Base-by-base conservation (phyloP, 92 coral and sea anemone genomes). In the Micromussa lordhowensis region DNA sequence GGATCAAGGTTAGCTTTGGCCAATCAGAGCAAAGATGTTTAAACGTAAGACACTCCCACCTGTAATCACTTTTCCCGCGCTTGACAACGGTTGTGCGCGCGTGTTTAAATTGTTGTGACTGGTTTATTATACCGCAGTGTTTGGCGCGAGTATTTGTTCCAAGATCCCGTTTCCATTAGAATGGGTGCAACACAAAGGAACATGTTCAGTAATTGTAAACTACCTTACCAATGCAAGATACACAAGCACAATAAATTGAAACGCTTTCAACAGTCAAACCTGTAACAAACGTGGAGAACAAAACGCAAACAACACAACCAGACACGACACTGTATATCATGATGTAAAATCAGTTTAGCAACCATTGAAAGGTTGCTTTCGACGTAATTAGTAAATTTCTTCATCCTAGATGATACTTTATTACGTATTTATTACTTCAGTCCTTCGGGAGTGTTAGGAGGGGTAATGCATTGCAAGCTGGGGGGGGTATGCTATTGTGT, bases 261-360 rank as follows among this genome's bases (percentile, higher is more conserved):
- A 82, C 64, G 64, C 29, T 68, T 18, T 82, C 77, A 82, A 82
- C 77, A 55, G 78, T 69, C 66, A 82, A 69, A 82, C 86, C 86
- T 82, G 77, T 17, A 82, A 82, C 68, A 87, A 21, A 68, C 69
- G 49, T 36, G 44, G 58, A 86, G 72, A 55, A 58, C 89, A 30
- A 88, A 63, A 82, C 70, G 54, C 72, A 85, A 85, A 55, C 28
- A 55, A 32, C 79, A 75, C 57, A 31, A 53, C 81, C 51, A 44
- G 44, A 9, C 69, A 75, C 81, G 32, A 59, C 80, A 36, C 8
- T 54, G 21, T 73, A 85, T 30, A 4, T n/a, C n/a, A n/a, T n/a
- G n/a, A n/a, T 28, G 22, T 69, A 13, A 32, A 73, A 82, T 26
- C 40, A 14, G 5, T 3, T 36, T 3, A 34, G 70, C 14, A 31